Percentiles rank a stretch among this genome's conserved stretches.
Evolutionary conservation across 2,113 vertebrate genomes (phyloP).

Genomic region (Chaetodon trifascialis): DNA sequence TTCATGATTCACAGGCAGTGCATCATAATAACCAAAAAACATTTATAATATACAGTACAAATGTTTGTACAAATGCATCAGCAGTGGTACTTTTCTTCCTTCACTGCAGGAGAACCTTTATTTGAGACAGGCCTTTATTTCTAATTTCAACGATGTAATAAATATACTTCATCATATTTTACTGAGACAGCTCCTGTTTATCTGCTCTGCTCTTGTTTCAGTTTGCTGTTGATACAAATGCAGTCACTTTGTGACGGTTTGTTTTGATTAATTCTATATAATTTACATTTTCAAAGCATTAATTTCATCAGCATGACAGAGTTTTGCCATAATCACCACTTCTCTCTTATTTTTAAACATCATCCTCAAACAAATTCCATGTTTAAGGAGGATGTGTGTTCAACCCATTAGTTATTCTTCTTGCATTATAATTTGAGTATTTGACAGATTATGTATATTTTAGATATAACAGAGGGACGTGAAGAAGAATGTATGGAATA

Average conservation of each 20-base stretch:
- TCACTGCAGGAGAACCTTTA: background rate
- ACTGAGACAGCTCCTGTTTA: background rate
- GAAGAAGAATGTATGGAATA: too few relatives aligned
- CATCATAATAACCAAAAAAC: background rate
- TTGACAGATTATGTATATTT: too few relatives aligned
- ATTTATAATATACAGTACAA: constrained; percentile 1
- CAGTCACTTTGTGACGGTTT: background rate
- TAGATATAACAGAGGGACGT: too few relatives aligned
- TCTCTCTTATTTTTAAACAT: too few relatives aligned
- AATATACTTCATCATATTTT: background rate
- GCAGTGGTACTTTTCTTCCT: background rate
- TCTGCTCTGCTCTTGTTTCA: background rate
- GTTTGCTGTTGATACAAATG: background rate
- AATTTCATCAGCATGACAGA: background rate
- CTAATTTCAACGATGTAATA: background rate
- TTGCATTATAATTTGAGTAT: too few relatives aligned
- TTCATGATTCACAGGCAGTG: background rate
- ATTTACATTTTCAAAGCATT: background rate
- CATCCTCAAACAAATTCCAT: too few relatives aligned
- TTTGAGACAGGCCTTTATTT: background rate
- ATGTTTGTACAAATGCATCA: background rate
- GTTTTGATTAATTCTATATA: background rate
- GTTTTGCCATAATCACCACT: too few relatives aligned
- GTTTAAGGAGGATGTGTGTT: too few relatives aligned
- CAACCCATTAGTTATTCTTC: too few relatives aligned